Percentiles rank a stretch among this genome's conserved stretches.
These are phyloP conservation scores for Conchocele bisecta DNA, from an alignment of 2,888 invertebrate species.

Conservation along the genomic window DNA sequence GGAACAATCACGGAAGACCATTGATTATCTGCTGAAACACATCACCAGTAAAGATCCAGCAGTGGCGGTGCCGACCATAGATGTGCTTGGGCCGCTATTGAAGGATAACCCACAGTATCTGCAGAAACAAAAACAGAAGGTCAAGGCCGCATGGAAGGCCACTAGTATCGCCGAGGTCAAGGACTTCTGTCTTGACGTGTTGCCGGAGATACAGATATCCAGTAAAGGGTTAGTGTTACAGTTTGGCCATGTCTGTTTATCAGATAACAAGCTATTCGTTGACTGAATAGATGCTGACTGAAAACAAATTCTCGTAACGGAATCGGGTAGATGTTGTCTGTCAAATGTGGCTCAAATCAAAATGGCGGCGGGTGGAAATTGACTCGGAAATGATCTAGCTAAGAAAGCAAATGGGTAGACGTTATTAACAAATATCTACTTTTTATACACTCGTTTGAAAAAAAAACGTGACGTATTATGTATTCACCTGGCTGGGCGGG, in stretches of 20 bases:
- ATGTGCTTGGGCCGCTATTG: conserved; percentile 30
- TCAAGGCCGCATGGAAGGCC: conserved; percentile 37
- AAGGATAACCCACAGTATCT: conserved; percentile 26
- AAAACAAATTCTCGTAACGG: background rate
- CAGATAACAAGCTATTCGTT: background rate
- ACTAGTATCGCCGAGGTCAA: conserved; percentile 27
- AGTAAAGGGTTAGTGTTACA: background rate
- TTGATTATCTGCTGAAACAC: conserved; percentile 45
- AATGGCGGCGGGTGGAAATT: too few relatives aligned
- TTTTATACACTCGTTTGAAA: too few relatives aligned
- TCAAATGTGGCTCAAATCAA: too few relatives aligned
- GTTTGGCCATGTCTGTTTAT: background rate
- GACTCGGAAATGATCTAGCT: too few relatives aligned
- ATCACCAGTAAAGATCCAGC: conserved; percentile 13
- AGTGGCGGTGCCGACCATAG: conserved; percentile 40
- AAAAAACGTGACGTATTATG: too few relatives aligned
- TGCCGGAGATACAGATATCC: conserved; percentile 34
- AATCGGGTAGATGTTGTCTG: too few relatives aligned
- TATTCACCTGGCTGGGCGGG: too few relatives aligned
- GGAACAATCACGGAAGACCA: conserved; percentile 25
- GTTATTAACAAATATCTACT: too few relatives aligned
- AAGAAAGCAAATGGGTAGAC: too few relatives aligned
- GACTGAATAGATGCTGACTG: background rate
- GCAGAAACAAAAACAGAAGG: conserved; percentile 37
- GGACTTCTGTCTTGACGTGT: conserved; percentile 31